Percentiles rank a stretch among this genome's conserved stretches.
These are phyloP conservation scores for Capromys pilorides DNA, from an alignment of 2,797 vertebrate species.

Conservation along the genomic window DNA sequence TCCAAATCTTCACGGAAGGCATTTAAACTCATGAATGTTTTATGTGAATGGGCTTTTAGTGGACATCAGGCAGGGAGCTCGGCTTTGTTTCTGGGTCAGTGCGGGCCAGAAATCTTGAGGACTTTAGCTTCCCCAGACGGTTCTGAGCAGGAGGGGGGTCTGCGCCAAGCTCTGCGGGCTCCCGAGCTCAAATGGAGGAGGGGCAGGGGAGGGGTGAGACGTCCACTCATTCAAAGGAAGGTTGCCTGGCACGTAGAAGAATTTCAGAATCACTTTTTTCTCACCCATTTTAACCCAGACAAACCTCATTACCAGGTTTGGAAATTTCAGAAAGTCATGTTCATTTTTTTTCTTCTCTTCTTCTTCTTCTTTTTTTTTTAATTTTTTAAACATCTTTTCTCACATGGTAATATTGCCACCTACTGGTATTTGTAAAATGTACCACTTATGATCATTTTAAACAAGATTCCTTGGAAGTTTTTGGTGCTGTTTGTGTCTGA, in stretches of 20 bases:
- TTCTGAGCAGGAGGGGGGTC: background rate
- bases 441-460: background rate
- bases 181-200: conserved; percentile 36
- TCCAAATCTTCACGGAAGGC: conserved; percentile 61
- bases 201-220: background rate
- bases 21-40: conserved; percentile 75
- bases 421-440: conserved; percentile 64
- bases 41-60: conserved; percentile 73
- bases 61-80: conserved; percentile 66
- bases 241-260: conserved; percentile 12
- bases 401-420: conserved; percentile 74
- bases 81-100: conserved; percentile 66
- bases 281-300: conserved; percentile 70
- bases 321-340: conserved; percentile 55
- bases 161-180: conserved; percentile 46
- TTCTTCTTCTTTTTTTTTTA: background rate
- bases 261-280: conserved; percentile 59
- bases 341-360: background rate
- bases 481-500: background rate
- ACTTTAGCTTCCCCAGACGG: conserved; percentile 29
- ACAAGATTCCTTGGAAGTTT: background rate
- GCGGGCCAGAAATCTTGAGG: conserved; percentile 53
- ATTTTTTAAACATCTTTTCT: conserved; percentile 25
- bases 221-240: conserved; percentile 55
- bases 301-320: conserved; percentile 60